Evolutionary conservation across 2,888 invertebrate species (phyloP).

Genomic region (Unio delphinus): DNA sequence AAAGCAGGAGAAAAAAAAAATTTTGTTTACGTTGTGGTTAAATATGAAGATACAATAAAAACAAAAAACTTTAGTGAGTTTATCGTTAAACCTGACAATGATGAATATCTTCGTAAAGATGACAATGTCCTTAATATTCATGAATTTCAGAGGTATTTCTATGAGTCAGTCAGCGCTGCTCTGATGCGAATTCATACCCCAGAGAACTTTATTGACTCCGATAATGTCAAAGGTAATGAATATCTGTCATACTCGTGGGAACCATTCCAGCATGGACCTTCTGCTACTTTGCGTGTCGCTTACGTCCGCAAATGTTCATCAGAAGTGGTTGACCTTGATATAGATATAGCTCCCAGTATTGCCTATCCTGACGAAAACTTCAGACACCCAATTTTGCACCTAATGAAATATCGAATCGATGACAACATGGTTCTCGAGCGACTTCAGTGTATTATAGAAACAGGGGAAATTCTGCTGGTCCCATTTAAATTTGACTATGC

Average conservation of each 20-base stretch:
- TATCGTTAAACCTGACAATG: slow-evolving; percentile 9
- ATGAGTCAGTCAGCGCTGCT: slow-evolving; percentile 11
- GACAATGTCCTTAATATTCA: slow-evolving; percentile 13
- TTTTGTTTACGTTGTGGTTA: slow-evolving; percentile 21
- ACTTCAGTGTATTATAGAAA: slow-evolving; percentile 2
- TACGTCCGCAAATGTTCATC: slow-evolving; percentile 4
- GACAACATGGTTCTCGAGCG: slow-evolving; percentile 5
- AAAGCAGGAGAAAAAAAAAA: slow-evolving; percentile 11
- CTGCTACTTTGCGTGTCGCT: slow-evolving; percentile 9
- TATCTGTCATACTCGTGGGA: slow-evolving; percentile 2
- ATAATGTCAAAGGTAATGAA: not conserved
- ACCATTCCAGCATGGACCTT: slow-evolving; percentile 13
- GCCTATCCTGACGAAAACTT: slow-evolving; percentile 7
- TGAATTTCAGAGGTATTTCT: slow-evolving; percentile 13
- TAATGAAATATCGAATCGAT: not conserved
- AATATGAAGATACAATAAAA: slow-evolving; percentile 1
- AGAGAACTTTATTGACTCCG: slow-evolving; percentile 6
- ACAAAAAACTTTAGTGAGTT: slow-evolving; percentile 18
- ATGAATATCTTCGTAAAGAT: slow-evolving; percentile 4
- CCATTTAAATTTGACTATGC: slow-evolving; percentile 18
- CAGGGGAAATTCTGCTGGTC: slow-evolving; percentile 11
- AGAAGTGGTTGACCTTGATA: slow-evolving; percentile 10
- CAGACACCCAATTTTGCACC: slow-evolving; percentile 10
- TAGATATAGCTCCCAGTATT: slow-evolving; percentile 23
- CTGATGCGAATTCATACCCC: slow-evolving; percentile 11